Conservation (phyloP, 2,113 vertebrate genomes). For the Myodes glareolus region DNA sequence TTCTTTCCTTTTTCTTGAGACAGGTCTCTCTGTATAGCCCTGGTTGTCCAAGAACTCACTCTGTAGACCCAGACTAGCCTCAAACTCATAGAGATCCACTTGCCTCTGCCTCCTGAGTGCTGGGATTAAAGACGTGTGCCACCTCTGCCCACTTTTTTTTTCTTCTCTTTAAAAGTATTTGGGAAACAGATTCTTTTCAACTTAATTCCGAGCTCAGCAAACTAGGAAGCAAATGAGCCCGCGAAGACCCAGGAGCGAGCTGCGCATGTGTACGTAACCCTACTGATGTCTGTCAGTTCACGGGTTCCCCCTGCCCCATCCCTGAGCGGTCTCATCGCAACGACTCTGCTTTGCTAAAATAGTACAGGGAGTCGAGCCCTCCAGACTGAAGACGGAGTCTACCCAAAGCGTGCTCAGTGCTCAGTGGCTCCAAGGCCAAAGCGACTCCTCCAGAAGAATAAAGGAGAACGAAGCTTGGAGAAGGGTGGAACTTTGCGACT, state of each 20-base stretch:
- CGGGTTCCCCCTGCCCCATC: no score
- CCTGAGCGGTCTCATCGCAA: neutral
- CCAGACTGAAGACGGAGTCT: neutral
- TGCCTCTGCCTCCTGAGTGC: no score
- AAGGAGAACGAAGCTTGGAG: neutral
- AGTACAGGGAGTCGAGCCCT: neutral
- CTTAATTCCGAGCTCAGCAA: neutral
- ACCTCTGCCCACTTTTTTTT: no score
- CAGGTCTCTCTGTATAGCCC: no score
- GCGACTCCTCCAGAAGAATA: neutral
- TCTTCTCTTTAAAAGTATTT: neutral
- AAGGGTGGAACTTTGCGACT: neutral
- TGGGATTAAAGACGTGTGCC: no score
- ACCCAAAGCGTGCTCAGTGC: neutral
- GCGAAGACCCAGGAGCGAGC: neutral
- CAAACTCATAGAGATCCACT: no score
- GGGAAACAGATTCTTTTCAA: neutral
- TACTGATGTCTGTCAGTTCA: neutral
- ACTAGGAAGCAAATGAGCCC: neutral
- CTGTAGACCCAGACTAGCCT: no score
- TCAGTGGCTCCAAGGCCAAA: neutral
- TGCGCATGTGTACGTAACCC: accelerated
- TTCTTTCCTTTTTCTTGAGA: no score
- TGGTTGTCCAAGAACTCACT: no score
- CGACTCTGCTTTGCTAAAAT: neutral